Evolutionary conservation across 2,888 invertebrate genomes (phyloP).

Genomic region (Synanthedon myopaeformis): DNA sequence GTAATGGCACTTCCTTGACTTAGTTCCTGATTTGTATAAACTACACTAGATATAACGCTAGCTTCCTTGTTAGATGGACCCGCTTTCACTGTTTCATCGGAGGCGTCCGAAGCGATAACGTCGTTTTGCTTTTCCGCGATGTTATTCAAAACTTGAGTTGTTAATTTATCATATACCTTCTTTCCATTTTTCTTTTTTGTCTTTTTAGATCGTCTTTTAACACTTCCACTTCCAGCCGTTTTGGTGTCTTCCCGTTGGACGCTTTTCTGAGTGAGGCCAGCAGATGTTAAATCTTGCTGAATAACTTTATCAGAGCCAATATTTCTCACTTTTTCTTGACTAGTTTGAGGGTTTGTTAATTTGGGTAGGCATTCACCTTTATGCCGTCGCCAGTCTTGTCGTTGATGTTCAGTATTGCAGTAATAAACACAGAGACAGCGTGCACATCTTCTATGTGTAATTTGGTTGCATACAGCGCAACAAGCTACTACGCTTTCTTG

Average conservation of each 20-base stretch:
- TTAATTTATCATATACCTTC: conserved; percentile 34
- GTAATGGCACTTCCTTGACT: conserved; percentile 65
- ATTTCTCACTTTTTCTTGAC: conserved; percentile 24
- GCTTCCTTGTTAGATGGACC: conserved; percentile 18
- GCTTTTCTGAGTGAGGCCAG: conserved; percentile 4
- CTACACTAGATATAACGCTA: conserved; percentile 61
- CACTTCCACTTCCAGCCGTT: conserved; percentile 23
- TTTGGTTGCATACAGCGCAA: conserved; percentile 74
- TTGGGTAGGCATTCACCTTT: conserved; percentile 71
- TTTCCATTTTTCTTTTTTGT: conserved; percentile 32
- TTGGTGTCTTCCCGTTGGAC: conserved; percentile 15
- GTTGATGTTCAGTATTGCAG: conserved; percentile 84
- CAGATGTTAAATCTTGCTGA: background rate
- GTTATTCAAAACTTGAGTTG: conserved; percentile 25
- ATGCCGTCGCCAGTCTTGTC: conserved; percentile 82
- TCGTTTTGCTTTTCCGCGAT: conserved; percentile 21
- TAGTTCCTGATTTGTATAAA: conserved; percentile 47
- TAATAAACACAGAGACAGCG: conserved; percentile 81
- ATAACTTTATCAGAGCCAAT: conserved; percentile 10
- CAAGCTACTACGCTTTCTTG: conserved; percentile 51
- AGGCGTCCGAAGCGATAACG: background rate
- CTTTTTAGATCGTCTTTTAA: conserved; percentile 33
- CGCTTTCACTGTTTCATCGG: conserved; percentile 6
- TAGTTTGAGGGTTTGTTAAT: conserved; percentile 38
- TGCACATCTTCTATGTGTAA: conserved; percentile 77